Base-by-base conservation (phyloP, 37 sponge, comb jelly and placozoan genomes). In the Haliclona indistincta region DNA sequence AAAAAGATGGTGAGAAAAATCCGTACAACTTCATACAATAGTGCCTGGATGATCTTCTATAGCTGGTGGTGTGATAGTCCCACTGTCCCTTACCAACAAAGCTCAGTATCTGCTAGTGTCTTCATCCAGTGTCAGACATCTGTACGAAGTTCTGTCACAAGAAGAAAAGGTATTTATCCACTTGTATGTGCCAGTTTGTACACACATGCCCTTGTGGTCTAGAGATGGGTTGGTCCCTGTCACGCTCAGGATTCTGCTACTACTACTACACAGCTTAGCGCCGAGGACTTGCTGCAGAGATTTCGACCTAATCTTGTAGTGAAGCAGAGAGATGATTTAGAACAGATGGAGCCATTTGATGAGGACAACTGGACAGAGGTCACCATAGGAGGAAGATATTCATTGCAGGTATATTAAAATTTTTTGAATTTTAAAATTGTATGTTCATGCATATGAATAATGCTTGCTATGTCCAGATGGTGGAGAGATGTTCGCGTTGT, bases 241-340 rank as follows among this genome's bases (percentile, higher is more conserved):
- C 60, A 20, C 26, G 11, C 26, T 58, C 22, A 7, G 6, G 11
- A 7, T 20, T 25, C 11, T 58, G 11, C 7, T 20, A n/a, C 28
- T 58, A n/a, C 28, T n/a, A 8, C 60, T 25, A 25, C 28, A 25
- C 28, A 19, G 2, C n/a, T 56, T n/a, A 81, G 51, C 53, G 39
- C 54, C 4, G 81, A 70, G 8, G 71, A 65, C 1, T 35, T 84
- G 25, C 20, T 67, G 38, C 33, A 30, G 10, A 54, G 91, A 20
- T 94, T 94, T 52, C 49, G 95, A 45, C 78, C 95, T 49, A 94
- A 94, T 64, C 66, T 94, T 28, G 74, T 94, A 33, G 64, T 94
- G 38, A 34, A 29, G 28, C 75, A 79, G 3, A 23, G 23, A 19
- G 35, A 30, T 36, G 62, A 34, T 36, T 17, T 20, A 3, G 23